These are phyloP conservation scores for Enteromius argenteus DNA, from an alignment of 2,797 vertebrate genomes.

Conservation along the genomic window DNA sequence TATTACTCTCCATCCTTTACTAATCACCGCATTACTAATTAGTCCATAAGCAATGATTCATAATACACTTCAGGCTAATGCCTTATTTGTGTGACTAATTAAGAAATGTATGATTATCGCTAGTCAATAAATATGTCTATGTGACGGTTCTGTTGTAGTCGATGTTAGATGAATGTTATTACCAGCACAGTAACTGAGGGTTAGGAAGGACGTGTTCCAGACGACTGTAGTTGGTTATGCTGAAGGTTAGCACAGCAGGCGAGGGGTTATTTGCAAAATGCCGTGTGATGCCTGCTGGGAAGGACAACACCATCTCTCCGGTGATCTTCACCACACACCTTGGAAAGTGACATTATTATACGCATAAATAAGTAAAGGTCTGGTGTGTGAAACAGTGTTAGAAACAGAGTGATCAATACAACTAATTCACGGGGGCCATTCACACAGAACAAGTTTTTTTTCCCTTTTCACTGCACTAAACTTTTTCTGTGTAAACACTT, in stretches of 20 bases:
- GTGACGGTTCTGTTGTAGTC: conserved; percentile 56
- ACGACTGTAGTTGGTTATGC: conserved; percentile 95
- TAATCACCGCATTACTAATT: not conserved
- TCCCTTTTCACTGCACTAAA: not conserved
- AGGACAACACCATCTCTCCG: conserved; percentile 98
- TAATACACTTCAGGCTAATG: not conserved
- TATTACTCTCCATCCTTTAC: not conserved
- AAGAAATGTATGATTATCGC: not conserved
- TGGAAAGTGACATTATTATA: conserved; percentile 50
- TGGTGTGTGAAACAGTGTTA: conserved; percentile 11
- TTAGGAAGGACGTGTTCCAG: conserved; percentile 99
- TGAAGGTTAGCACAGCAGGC: conserved; percentile 94
- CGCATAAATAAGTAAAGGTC: not conserved
- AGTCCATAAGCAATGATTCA: not conserved
- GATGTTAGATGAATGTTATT: conserved; percentile 64
- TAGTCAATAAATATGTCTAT: conserved; percentile 5
- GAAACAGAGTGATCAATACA: conserved; percentile 11
- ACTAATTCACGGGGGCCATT: not conserved
- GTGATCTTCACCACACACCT: conserved; percentile 98
- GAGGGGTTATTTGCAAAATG: conserved; percentile 97
- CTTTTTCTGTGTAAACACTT: not conserved
- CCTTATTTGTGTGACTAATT: not conserved
- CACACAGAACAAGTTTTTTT: not conserved
- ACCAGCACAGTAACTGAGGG: conserved; percentile 99
- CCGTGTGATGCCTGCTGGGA: conserved; percentile 96